Evolutionary conservation across 2,888 invertebrate genomes (phyloP), one percentile per base, ranked within the genome.

Genomic region (Aleiodes testaceus): DNA sequence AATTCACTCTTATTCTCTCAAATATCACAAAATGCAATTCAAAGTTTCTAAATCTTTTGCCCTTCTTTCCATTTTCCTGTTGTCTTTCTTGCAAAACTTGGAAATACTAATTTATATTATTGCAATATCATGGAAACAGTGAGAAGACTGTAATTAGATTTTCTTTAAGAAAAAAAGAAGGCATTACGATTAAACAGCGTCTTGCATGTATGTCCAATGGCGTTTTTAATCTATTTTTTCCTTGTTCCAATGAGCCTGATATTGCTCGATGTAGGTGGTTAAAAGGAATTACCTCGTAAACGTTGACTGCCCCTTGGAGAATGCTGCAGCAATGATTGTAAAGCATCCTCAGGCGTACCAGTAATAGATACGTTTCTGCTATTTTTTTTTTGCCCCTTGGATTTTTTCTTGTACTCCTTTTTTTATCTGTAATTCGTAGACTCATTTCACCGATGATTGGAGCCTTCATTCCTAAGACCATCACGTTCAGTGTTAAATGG

Each of bases 251-350:
- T 68, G 68, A 59, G 66, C 70, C 68, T 67, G 70, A 59, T 53
- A 22, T 18, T 50, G 55, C 20, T 52, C 49, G 52, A 45, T 59
- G 63, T 61, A 55, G 72, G 74, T 65, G 71, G 82, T 80, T 82
- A 81, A 79, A 82, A 77, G 77, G 77, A 77, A 81, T 78, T 76
- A 79, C 76, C 63, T 78, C 79, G 77, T 82, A 81, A 83, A 82
- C 75, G 81, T 75, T 79, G 79, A 79, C 76, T 79, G 72, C 75
- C 69, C 79, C 74, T 78, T 71, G 55, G 79, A 76, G 79, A 65
- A 77, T 79, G 78, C 74, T 64, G 73, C 44, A 66, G 75, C 74
- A 72, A 73, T 74, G 78, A 80, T 79, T 80, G 77, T 78, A 77
- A 77, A 80, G 77, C 78, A 80, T 78, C 75, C 77, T 63, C 75